Conservation (phyloP, 2,113 vertebrate genomes). For the Lamprologus ornatipinnis region DNA sequence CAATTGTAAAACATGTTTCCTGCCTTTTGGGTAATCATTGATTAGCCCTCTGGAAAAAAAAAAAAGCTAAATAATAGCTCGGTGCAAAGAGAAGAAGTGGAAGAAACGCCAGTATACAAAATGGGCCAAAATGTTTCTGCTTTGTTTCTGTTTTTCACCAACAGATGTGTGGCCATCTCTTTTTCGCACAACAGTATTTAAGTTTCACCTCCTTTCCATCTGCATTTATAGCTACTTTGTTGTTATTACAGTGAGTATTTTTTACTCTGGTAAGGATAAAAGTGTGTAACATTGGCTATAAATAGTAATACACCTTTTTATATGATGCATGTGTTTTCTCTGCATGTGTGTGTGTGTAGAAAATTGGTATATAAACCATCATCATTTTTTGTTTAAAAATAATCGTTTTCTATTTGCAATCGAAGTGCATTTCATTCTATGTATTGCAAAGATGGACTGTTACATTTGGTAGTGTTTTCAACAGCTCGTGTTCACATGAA, state of each 20-base stretch:
- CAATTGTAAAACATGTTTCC: constrained; percentile 11
- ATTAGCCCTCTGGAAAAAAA: background rate
- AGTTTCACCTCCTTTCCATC: background rate
- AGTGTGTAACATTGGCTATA: background rate
- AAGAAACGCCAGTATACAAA: background rate
- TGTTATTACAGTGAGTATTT: background rate
- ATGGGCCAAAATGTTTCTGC: background rate
- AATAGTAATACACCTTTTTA: background rate
- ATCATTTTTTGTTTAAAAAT: background rate
- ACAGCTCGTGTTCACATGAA: background rate
- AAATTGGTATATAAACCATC: background rate
- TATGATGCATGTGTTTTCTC: background rate
- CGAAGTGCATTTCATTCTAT: background rate
- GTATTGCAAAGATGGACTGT: background rate
- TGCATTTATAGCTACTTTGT: background rate
- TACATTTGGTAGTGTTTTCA: background rate
- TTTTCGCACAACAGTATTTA: background rate
- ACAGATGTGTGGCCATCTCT: background rate
- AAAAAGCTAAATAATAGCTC: background rate
- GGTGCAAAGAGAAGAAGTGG: background rate
- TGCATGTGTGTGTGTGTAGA: background rate
- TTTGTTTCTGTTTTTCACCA: background rate
- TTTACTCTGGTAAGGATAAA: background rate
- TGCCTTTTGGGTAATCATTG: background rate
- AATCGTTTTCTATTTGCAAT: background rate